Conservation (phyloP, 2,888 invertebrate species). For the Acleris laterana region DNA sequence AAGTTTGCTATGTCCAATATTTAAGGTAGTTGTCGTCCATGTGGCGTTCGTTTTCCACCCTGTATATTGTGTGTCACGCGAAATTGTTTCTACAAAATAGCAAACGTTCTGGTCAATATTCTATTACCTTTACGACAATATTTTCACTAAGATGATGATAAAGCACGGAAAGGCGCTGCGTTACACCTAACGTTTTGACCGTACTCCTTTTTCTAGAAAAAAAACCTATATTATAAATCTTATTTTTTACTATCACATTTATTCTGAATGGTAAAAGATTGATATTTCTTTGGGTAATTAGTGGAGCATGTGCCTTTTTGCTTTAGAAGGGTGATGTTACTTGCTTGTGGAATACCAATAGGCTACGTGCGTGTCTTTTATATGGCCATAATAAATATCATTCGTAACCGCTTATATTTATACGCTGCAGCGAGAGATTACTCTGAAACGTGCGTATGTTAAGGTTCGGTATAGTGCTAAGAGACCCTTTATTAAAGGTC, state of each 20-base stretch:
- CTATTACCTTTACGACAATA: slow-evolving; percentile 33
- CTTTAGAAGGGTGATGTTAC: too few species aligned
- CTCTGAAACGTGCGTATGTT: slow-evolving; percentile 42
- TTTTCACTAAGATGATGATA: slow-evolving; percentile 56
- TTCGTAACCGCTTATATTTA: slow-evolving; percentile 67
- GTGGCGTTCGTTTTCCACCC: too few species aligned
- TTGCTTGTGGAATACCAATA: slow-evolving; percentile 63
- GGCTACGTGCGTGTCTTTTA: slow-evolving; percentile 62
- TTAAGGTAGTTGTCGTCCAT: too few species aligned
- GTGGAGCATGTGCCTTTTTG: too few species aligned
- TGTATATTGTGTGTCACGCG: not conserved
- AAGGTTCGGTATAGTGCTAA: not conserved
- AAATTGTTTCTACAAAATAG: not conserved
- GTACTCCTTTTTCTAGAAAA: slow-evolving; percentile 5
- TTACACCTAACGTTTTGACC: slow-evolving; percentile 46
- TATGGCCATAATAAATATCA: slow-evolving; percentile 75
- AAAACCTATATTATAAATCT: too few species aligned
- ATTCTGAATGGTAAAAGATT: too few species aligned
- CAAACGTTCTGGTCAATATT: slow-evolving; percentile 26
- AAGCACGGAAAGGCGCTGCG: slow-evolving; percentile 59
- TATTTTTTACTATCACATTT: too few species aligned
- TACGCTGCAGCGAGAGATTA: slow-evolving; percentile 53
- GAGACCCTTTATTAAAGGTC: not conserved
- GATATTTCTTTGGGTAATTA: too few species aligned
- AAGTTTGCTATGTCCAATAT: too few species aligned